phyloP scores from a whole-genome alignment of 2,888 invertebrate species.

The Stomorhina lunata region DNA sequence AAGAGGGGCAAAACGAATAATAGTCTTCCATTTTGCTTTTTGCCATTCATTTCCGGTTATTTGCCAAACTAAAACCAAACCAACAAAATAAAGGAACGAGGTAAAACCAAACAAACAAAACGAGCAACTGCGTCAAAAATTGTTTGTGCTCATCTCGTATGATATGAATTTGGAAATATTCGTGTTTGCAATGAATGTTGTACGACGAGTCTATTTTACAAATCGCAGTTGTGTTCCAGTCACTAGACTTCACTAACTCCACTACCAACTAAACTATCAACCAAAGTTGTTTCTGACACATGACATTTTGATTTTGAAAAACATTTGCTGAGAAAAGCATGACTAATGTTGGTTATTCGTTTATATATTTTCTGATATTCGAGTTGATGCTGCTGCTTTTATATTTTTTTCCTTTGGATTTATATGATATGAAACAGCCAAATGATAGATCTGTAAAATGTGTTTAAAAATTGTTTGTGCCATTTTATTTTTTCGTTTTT shows the following conservation, averaged over 20 bases:
- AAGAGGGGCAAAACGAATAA: background rate
- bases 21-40: slow-evolving; percentile 11
- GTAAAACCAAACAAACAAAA: slow-evolving; percentile 18
- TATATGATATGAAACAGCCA: no score
- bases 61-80: slow-evolving; percentile 53
- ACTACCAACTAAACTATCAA: slow-evolving; percentile 18
- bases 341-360: slow-evolving; percentile 16
- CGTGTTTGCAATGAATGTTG: background rate
- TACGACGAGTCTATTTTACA: no score
- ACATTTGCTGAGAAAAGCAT: slow-evolving; percentile 36
- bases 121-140: slow-evolving; percentile 12
- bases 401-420: background rate
- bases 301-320: slow-evolving; percentile 62
- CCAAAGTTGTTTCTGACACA: slow-evolving; percentile 56
- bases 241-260: no score
- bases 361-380: background rate
- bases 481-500: background rate
- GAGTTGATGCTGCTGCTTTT: no score
- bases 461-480: background rate
- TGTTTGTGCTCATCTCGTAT: background rate
- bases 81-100: slow-evolving; percentile 39
- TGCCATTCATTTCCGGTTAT: slow-evolving; percentile 56
- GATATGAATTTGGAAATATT: background rate
- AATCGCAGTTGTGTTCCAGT: slow-evolving; percentile 34
- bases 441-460: slow-evolving; percentile 27